A percentile compares a stretch with the other conserved stretches of the same genome.
phyloP scores from a whole-genome alignment of 1,140 invertebrate species.

The Globodera rostochiensis region DNA sequence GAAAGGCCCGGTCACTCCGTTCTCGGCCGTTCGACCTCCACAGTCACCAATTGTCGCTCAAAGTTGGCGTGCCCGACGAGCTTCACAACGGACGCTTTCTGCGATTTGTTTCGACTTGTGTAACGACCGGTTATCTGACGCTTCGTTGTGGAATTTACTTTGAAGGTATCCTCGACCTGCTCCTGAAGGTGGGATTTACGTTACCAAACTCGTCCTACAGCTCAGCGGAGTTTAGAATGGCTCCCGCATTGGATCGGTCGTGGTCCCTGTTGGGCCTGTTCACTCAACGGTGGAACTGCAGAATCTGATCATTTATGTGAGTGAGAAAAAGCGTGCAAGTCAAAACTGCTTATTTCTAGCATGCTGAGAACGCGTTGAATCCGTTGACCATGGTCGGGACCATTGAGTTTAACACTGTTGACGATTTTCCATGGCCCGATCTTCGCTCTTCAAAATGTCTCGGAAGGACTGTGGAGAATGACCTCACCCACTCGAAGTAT shows the following conservation, averaged over 20 bases:
- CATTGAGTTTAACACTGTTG: neutral
- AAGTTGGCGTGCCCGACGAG: conserved; percentile 11
- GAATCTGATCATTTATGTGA: neutral
- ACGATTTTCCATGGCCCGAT: conserved; percentile 13
- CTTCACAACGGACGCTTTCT: conserved; percentile 5
- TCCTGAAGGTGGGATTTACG: neutral
- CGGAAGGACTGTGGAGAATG: neutral
- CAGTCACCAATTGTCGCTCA: neutral
- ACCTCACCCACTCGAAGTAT: neutral
- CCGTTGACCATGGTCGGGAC: neutral
- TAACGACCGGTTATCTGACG: neutral
- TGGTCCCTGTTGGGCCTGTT: neutral
- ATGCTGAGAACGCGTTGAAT: neutral
- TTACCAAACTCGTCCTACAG: neutral
- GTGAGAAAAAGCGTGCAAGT: neutral
- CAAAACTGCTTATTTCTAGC: neutral
- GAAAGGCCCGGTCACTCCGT: neutral
- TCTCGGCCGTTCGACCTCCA: neutral
- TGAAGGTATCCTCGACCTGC: conserved; percentile 1
- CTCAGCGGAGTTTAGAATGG: neutral
- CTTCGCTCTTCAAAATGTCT: neutral
- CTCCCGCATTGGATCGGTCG: neutral
- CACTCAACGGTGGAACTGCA: conserved; percentile 8
- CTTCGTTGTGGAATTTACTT: neutral
- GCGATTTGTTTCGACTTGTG: neutral